Conservation (phyloP, 2,888 invertebrate genomes). For the Anodontia alba region DNA sequence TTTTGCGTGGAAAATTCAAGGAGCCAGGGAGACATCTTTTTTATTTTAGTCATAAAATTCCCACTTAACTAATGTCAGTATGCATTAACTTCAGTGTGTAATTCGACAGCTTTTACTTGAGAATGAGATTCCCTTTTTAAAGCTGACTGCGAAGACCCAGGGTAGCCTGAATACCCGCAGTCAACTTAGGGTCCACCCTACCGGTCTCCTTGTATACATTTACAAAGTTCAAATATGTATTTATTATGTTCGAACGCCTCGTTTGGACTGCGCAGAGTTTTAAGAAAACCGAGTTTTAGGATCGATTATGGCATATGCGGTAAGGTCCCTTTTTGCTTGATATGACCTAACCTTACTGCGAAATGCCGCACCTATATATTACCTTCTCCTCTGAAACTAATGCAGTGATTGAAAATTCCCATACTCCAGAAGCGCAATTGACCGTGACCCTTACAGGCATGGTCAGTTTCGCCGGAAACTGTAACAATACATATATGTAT, state of each 20-base stretch:
- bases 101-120: conserved; percentile 34
- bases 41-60: conserved; percentile 56
- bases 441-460: background rate
- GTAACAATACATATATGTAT: too few species aligned
- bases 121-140: conserved; percentile 43
- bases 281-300: too few species aligned
- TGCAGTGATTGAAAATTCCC: background rate
- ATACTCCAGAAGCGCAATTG: background rate
- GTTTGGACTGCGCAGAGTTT: too few species aligned
- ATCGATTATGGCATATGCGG: too few species aligned
- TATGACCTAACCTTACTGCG: background rate
- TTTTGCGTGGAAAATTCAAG: conserved; percentile 26
- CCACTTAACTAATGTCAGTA: conserved; percentile 46
- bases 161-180: too few species aligned
- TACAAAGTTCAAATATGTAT: too few species aligned
- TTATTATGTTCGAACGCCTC: too few species aligned
- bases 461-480: background rate
- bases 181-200: too few species aligned
- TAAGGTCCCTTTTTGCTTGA: too few species aligned
- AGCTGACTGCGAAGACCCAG: too few species aligned
- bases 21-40: conserved; percentile 25
- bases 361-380: conserved; percentile 13
- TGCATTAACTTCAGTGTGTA: conserved; percentile 49
- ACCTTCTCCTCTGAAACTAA: background rate
- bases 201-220: too few species aligned